Base-by-base conservation (phyloP, 2,888 invertebrate genomes). In the Trachelus troglodyta region DNA sequence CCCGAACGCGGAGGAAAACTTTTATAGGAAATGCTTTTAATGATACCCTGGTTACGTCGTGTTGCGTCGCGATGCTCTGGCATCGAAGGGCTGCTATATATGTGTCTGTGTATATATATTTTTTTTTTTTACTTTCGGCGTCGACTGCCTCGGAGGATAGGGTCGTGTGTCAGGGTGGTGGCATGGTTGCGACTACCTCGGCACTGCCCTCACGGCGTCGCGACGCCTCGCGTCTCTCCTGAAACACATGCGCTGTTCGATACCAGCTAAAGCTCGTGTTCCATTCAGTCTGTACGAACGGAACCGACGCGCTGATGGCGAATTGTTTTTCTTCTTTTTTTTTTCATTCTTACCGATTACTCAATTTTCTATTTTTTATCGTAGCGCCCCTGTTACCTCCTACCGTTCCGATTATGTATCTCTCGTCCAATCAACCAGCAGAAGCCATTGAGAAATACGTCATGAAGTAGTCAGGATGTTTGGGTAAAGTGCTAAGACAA, bases 111-210 rank as follows among this genome's bases (percentile, higher is more conserved):
- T 56, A 9, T 56, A 9, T 56, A 2, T 56, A 56, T 56, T 34
- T 73, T 76, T 56, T 34, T 73, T 76, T 73, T 31, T 37, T 77
- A 75, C 75, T 79, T 78, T 75, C 79, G 81, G 76, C 81, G 80
- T 80, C 81, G 85, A 84, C 85, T 84, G 85, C 82, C 85, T 85
- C 86, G 85, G 84, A 83, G 80, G 81, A 79, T 81, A 80, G 84
- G 81, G 84, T 84, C 88, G 87, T 86, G 87, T 86, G 88, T 89
- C 89, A 89, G 89, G 88, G 87, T 89, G 91, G 88, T 90, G 90
- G 91, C 91, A 91, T 91, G 88, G 89, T 90, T 88, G 88, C 90
- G 89, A 91, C 91, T 91, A 88, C 83, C 82, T 83, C 84, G 84
- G 85, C 88, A 88, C 88, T 86, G 86, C 85, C 86, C 87, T 87